A percentile compares a stretch with the other conserved stretches of the same genome.
Evolutionary conservation across 2,797 vertebrate genomes (phyloP).

Genomic region (Pogoniulus pusillus): DNA sequence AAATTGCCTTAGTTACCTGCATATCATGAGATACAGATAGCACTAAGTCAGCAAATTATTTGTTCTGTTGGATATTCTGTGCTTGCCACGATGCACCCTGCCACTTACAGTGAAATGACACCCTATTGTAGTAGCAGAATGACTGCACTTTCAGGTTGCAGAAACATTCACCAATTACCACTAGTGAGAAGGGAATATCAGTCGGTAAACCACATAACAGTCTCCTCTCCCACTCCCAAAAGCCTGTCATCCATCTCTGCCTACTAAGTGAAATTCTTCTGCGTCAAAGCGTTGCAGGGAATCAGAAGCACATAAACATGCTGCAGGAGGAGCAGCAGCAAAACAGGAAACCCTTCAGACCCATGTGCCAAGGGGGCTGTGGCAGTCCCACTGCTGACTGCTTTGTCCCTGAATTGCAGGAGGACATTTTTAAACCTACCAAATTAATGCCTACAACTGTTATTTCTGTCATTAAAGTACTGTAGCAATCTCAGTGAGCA

Average conservation of each 20-base stretch:
- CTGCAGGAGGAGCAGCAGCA: not conserved
- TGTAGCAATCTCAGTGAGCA: not conserved
- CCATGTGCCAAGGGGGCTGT: rapidly evolving
- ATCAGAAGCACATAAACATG: not conserved
- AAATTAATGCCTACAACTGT: not conserved
- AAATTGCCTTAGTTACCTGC: slow-evolving; percentile 27
- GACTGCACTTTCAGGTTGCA: not conserved
- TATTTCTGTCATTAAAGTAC: not conserved
- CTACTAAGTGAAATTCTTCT: not conserved
- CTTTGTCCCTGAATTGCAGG: not conserved
- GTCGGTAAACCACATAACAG: not conserved
- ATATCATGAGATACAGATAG: slow-evolving; percentile 24
- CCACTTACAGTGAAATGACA: slow-evolving; percentile 30
- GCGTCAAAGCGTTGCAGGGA: not conserved
- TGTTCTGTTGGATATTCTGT: not conserved
- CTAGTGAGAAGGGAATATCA: not conserved
- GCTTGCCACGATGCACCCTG: slow-evolving; percentile 37
- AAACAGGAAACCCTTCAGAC: not conserved
- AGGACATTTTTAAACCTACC: not conserved
- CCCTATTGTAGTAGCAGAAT: not conserved
- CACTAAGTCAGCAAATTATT: slow-evolving; percentile 55
- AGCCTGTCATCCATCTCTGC: not conserved
- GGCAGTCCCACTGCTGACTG: not conserved
- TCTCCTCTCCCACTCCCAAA: not conserved
- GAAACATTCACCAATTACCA: slow-evolving; percentile 49